Base-by-base conservation (phyloP, 2,888 invertebrate species). In the Drosophila birchii region DNA sequence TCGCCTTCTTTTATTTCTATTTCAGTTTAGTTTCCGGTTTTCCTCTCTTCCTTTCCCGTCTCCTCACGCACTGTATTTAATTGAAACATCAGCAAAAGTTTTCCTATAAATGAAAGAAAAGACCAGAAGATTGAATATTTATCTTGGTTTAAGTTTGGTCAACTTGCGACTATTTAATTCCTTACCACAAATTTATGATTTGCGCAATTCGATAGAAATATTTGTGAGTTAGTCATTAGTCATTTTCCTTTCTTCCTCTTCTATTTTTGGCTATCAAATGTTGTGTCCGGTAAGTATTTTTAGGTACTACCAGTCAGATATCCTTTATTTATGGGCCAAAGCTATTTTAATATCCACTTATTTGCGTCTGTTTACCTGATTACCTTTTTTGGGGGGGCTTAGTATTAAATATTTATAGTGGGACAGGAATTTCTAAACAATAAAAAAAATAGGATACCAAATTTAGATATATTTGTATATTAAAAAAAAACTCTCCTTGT, bases 21-120 rank as follows among this genome's bases (percentile, higher is more conserved):
- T 47, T 41, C 39, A 34, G 39, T 39, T 76, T 76, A 51, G 74
- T 73, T 80, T 64, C 57, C 68, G 49, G 60, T 43, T 72, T 29
- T 38, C 29, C 29, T 3, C 49, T 34, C 38, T 51, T 20, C 62
- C 26, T 26, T 26, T 26, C 26, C 5, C 47, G 44, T 66, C 26
- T 16, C 23, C 29, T 1, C 54, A 41, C 47, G 69, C 67, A 61
- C 63, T 20, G 41, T 75, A 77, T 79, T 81, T 81, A 85, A 75
- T 79, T 84, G 76, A 88, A 87, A 69, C 72, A 86, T 81, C 82
- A 71, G 78, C 82, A 74, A 60, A 75, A 67, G 34, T 64, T 43
- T 41, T 34, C 41, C 72, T 71, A 51, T n/a, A 51, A 71, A 43
- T 26, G 34, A 3, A 32, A 36, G n/a, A 41, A 41, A 47, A 54